phyloP scores from a whole-genome alignment of 37 sponge, comb jelly and placozoan genomes.

The Beroe ovata region DNA sequence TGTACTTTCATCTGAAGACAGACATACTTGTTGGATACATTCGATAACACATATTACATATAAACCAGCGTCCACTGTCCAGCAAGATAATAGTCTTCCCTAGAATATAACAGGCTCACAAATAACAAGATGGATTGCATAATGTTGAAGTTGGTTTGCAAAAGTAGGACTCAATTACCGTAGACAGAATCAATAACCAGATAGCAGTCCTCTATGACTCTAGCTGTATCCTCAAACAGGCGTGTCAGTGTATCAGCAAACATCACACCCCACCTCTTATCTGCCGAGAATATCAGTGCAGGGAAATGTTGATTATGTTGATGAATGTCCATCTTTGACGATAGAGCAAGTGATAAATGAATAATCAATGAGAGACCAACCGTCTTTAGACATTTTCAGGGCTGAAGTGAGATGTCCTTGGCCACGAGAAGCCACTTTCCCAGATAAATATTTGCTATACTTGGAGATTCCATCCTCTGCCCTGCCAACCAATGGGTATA shows the following conservation, averaged over 20 bases:
- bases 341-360: no score
- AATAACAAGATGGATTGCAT: no score
- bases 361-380: not conserved
- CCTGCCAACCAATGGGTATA: slow-evolving; percentile 50
- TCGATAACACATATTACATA: no score
- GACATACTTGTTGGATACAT: no score
- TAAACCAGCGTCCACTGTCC: no score
- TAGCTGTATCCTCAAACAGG: slow-evolving; percentile 49
- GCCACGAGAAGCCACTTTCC: slow-evolving; percentile 4
- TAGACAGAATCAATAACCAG: slow-evolving; percentile 4
- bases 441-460: slow-evolving; percentile 19
- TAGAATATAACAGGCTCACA: no score
- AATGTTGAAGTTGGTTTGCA: no score
- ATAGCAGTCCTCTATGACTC: not conserved
- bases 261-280: slow-evolving; percentile 66
- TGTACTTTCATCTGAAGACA: no score
- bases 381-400: slow-evolving; percentile 49
- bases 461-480: slow-evolving; percentile 50
- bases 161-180: no score
- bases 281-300: not conserved
- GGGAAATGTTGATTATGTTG: no score
- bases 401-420: slow-evolving; percentile 31
- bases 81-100: no score
- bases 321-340: no score
- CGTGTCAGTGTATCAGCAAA: slow-evolving; percentile 64